Base-by-base conservation (phyloP, 2,113 vertebrate species). In the Beaufortia kweichowensis region DNA sequence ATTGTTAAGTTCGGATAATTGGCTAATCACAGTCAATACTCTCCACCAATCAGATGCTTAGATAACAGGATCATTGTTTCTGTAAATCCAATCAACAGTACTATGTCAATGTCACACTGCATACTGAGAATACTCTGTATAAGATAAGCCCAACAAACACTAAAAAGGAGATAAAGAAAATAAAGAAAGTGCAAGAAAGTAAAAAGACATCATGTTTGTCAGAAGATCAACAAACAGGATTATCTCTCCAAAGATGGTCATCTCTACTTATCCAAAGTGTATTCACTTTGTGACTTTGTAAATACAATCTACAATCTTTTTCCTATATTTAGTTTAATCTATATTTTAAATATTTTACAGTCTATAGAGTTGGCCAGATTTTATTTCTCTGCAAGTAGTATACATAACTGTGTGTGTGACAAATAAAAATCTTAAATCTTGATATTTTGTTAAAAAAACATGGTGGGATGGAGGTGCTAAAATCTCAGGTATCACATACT, bases 71-170 rank as follows among this genome's bases (percentile, higher is more conserved):
- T n/a, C 69, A 68, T 65, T 77, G 56, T 64, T 71, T 65, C 43
- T 41, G 26, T 60, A 55, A 81, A 78, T 77, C 62, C 76, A 56
- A 68, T 81, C 80, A 75, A 6, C 14, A 53, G 33, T 46, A 21
- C 26, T 74, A 63, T 61, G 57, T 74, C 75, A 78, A 65, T 19
- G 53, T 29, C 12, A 66, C 31, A 59, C 53, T 39, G 12, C 68
- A 31, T 23, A 59, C 56, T 35, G 66, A 9, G 56, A 48, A 43
- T 60, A 76, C 56, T 12, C 26, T 31, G 24, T 21, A 35, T 24
- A 48, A 71, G 53, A 64, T 67, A 78, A 81, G 77, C 48, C 12
- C 15, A 21, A 53, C 48, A n/a, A 53, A n/a, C n/a, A 53, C 19
- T 21, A 35, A 19, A 60, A 23, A 19, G 53, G 11, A 17, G 17